Base-by-base conservation (phyloP, 2,888 invertebrate species). In the Drosophila formosana region DNA sequence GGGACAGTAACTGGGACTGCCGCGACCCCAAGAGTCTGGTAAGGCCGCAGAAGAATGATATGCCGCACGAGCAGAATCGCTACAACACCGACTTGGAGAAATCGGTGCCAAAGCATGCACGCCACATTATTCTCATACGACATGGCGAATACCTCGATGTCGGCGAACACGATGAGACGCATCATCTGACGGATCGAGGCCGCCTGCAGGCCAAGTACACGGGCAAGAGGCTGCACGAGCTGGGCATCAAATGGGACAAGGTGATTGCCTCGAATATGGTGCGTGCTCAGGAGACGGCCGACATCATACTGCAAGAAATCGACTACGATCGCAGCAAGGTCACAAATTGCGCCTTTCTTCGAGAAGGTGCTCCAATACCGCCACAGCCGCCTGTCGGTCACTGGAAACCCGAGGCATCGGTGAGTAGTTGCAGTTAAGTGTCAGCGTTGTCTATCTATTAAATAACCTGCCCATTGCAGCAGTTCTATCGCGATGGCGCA, bases 321-420 rank as follows among this genome's bases (percentile, higher is more conserved):
- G 94, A 94, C 93, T 92, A 93, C 51, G 91, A 95, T 51, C 89
- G 94, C 3, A 93, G 95, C 0, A 93, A 94, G 61, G 93, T 95
- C 0, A 93, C 94, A 62, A 93, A 95, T 79, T 97, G 97, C 89
- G 94, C 95, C 81, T 93, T 97, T 80, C 92, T 99, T 23, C 95
- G 97, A 65, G 99, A 99, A 92, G 99, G 99, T 0, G 97, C 98
- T 0, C 99, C 99, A 0, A 95, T 98, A 78, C 96, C 97, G 0
- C 98, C 99, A 0, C 98, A 99, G 88, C 99, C 99, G 0, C 96
- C 97, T 0, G 94, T 96, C 0, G 96, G 96, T 0, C 95, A 95
- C 88, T 99, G 98, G 98, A 95, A 94, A 88, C 97, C 98, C 0
- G 97, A 97, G 89, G 93, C 93, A 85, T 94, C 95, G 93, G 97